Evolutionary conservation across 2,888 invertebrate genomes (phyloP).

Genomic region (Nymphalis polychloros): DNA sequence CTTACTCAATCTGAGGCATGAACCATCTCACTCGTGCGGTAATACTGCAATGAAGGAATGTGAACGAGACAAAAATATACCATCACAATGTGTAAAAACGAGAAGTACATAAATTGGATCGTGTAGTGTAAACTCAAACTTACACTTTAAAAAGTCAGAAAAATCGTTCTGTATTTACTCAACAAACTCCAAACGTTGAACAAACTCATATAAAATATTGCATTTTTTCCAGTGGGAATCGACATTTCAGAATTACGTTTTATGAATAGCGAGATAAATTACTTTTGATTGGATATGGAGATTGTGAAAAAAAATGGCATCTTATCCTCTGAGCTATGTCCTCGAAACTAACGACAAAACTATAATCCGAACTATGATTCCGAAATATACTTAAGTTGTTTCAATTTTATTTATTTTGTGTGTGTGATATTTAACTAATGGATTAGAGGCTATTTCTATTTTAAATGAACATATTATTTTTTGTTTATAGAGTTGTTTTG

Average conservation of each 20-base stretch:
- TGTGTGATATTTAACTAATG: no score
- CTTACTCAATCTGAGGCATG: not conserved
- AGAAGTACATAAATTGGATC: not conserved
- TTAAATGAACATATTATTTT: no score
- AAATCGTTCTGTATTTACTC: not conserved
- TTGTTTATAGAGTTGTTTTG: no score
- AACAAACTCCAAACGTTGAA: not conserved
- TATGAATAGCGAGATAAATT: not conserved
- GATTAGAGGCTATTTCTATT: no score
- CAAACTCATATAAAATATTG: slow-evolving; percentile 8
- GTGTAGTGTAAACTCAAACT: not conserved
- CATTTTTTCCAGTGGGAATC: slow-evolving; percentile 5
- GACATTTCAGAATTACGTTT: not conserved
- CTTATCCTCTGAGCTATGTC: no score
- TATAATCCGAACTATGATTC: no score
- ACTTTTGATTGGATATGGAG: not conserved
- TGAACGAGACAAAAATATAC: not conserved
- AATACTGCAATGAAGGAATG: not conserved
- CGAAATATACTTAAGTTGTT: no score
- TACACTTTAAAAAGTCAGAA: not conserved
- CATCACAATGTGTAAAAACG: not conserved
- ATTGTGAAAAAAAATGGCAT: not conserved
- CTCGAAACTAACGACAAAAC: no score
- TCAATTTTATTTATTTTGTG: no score
- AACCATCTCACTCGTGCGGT: not conserved